Base-by-base conservation (phyloP, 2,113 vertebrate genomes). In the Perca flavescens region DNA sequence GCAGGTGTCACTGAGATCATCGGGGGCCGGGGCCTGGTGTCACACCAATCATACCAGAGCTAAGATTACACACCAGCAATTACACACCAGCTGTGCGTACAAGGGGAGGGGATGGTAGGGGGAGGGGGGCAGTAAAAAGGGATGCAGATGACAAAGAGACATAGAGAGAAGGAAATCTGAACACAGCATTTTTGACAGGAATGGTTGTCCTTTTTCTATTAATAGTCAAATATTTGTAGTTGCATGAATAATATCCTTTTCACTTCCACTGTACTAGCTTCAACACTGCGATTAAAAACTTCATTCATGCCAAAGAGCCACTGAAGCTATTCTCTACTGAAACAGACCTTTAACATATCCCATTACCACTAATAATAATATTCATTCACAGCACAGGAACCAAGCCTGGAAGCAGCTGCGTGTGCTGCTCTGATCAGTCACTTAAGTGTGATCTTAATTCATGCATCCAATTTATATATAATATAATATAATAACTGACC, bases 11-110 rank as follows among this genome's bases (percentile, higher is more conserved):
- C 77, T 6, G 64, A 31, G 75, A 77, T 86, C 79, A 52, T 61
- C 8, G 1, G 69, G 70, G 64, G 74, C 68, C 61, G 6, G 12
- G 53, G 84, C 86, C 61, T 14, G 22, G 54, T 50, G 78, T 86
- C 61, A 3, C 31, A 71, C 92, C 89, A 89, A 84, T 88, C 74
- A 54, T 5, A 46, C 14, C 21, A 8, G 43, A 22, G 73, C 65
- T 65, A 1, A 22, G 75, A 79, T 79, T 86, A 86, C 79, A 36
- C 69, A 58, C 67, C 86, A 92, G 85, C 83, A 91, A 85, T 91
- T 86, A 86, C 76, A 36, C 69, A 58, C 67, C 86, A 92, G 85
- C 86, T 86, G 82, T 70, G 82, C 60, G 9, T 47, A 31, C 34
- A 13, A 46, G 36, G 28, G 25, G 12, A 28, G 21, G 6, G 0